phyloP scores from a whole-genome alignment of 2,888 invertebrate genomes.

The Tolmerus cingulatus region DNA sequence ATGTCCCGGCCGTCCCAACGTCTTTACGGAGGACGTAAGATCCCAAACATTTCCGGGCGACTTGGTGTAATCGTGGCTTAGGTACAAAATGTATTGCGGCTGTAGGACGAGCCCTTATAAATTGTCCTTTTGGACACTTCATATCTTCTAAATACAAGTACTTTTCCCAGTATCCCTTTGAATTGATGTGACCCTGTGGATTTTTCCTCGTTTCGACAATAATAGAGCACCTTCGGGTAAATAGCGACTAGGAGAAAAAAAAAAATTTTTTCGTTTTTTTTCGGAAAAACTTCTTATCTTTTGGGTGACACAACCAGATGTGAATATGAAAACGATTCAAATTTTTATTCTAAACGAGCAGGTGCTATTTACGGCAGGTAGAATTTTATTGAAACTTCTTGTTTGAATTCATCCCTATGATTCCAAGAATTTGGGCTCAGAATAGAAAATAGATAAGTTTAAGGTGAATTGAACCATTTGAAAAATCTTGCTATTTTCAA shows the following conservation, averaged over 20 bases:
- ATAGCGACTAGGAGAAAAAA: not conserved
- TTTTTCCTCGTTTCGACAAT: not conserved
- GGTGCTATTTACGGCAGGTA: not conserved
- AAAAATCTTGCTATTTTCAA: not conserved
- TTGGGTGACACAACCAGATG: not conserved
- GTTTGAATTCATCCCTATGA: not conserved
- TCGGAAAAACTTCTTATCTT: not conserved
- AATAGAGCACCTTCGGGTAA: not conserved
- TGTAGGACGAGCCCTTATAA: not conserved
- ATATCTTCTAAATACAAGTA: not conserved
- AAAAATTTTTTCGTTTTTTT: not conserved
- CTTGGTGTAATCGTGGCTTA: not conserved
- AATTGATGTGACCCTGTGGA: not conserved
- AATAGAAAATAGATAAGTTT: not conserved
- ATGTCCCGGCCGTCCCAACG: not conserved
- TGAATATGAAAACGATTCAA: not conserved
- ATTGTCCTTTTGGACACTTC: not conserved
- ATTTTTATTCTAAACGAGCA: not conserved
- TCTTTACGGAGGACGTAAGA: not conserved
- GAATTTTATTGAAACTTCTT: not conserved
- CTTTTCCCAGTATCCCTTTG: not conserved
- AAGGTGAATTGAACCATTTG: not conserved
- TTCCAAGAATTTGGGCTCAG: not conserved
- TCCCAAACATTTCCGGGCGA: not conserved
- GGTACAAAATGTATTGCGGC: not conserved